Percentiles rank a stretch among this genome's conserved stretches.
Conservation (phyloP, 2,113 vertebrate genomes). For the Conger conger region DNA sequence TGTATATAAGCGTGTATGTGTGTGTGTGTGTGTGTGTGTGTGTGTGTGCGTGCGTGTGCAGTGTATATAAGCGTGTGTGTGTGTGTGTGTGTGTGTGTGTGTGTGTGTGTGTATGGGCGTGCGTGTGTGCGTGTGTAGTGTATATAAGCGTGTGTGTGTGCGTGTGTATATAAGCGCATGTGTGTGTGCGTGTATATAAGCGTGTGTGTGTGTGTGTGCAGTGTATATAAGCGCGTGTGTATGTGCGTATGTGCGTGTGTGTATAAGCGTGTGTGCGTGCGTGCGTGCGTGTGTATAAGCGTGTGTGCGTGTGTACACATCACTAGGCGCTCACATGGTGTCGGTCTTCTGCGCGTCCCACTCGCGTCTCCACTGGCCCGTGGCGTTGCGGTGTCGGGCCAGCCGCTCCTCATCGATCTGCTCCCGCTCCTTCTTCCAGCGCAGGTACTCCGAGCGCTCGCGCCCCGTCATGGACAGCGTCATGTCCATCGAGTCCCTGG, state of each 20-base stretch:
- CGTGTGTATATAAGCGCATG: neutral
- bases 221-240: too few species aligned
- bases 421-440: slow-evolving; percentile 92
- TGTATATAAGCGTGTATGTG: too few species aligned
- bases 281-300: neutral
- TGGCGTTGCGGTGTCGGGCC: slow-evolving; percentile 85
- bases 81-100: too few species aligned
- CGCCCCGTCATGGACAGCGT: slow-evolving; percentile 91
- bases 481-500: slow-evolving; percentile 76
- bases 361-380: slow-evolving; percentile 86
- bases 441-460: slow-evolving; percentile 85
- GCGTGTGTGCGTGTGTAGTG: too few species aligned
- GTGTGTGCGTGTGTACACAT: too few species aligned
- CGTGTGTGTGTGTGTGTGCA: neutral
- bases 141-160: too few species aligned
- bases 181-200: neutral
- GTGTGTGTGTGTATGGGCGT: neutral
- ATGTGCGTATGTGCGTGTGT: neutral
- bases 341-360: slow-evolving; percentile 91
- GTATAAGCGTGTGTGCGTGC: neutral
- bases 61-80: too few species aligned
- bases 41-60: too few species aligned
- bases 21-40: too few species aligned
- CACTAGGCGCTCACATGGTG: slow-evolving; percentile 70
- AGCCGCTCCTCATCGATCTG: slow-evolving; percentile 87